phyloP scores from a whole-genome alignment of 1,140 invertebrate species.

The Bacillus rossius region DNA sequence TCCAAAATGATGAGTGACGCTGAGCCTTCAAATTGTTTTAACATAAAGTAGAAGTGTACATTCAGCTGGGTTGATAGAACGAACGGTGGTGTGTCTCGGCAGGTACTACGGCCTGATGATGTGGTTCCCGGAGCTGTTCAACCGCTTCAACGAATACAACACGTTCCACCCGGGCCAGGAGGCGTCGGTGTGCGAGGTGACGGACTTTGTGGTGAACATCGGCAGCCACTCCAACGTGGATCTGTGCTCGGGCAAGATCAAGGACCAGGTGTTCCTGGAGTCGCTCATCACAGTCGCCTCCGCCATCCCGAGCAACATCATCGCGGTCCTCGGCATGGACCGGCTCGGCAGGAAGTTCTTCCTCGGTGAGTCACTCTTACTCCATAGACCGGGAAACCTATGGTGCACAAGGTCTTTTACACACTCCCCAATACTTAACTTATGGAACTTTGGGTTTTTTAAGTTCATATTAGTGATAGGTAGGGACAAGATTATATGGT shows the following conservation, averaged over 20 bases:
- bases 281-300: conserved; percentile 80
- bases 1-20: no score
- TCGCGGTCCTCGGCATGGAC: conserved; percentile 71
- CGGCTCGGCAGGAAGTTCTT: conserved; percentile 84
- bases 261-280: conserved; percentile 72
- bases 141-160: conserved; percentile 74
- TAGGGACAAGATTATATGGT: no score
- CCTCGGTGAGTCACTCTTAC: conserved; percentile 63
- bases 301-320: conserved; percentile 75
- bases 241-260: conserved; percentile 63
- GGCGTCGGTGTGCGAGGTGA: conserved; percentile 71
- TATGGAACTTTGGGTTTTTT: no score
- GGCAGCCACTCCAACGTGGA: conserved; percentile 52
- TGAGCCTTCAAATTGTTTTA: no score
- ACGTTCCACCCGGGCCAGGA: conserved; percentile 45
- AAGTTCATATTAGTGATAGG: no score
- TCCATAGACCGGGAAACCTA: no score
- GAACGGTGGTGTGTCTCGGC: no score
- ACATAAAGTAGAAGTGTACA: no score
- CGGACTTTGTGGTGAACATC: conserved; percentile 61
- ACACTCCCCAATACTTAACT: no score
- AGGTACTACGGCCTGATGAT: conserved; percentile 86
- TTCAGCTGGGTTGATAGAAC: no score
- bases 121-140: conserved; percentile 88
- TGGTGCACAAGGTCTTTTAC: no score